Base-by-base conservation (phyloP, 2,888 invertebrate species). In the Harpalus rufipes region DNA sequence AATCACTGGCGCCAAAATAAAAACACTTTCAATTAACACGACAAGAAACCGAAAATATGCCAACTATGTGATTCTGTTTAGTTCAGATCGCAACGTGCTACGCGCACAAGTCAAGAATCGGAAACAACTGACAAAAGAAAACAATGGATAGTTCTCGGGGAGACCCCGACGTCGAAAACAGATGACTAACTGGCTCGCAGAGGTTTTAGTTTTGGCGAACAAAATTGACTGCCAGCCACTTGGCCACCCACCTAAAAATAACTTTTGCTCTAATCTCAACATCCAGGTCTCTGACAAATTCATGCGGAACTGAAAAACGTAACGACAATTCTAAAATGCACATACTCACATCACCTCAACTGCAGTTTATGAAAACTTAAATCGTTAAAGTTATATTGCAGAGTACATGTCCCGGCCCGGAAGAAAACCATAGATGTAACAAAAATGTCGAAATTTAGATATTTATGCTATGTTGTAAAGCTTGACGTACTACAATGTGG, bases 141-240 rank as follows among this genome's bases (percentile, higher is more conserved):
- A 82, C 82, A 82, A 72, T 72, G 59, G 63, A 18, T 63, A 39
- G 80, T 61, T 14, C 32, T 79, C 59, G 80, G 80, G 84, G 65
- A 84, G 84, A 84, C 84, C 84, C 84, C 84, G 65, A 84, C 78
- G 84, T 84, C 10, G 84, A 78, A 84, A 84, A 84, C 84, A 84
- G 78, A 84, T 84, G 84, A 84, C 84, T 84, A 84, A 84, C 84
- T 78, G 84, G 84, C 84, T 14, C 78, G 78, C 78, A 65, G 84
- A 63, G 65, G 84, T 78, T 84, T 84, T 51, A 51, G 44, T 51
- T 51, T 84, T 84, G 84, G 84, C 84, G 76, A 78, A 81, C 81
- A 81, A 41, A 81, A 81, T 81, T 81, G 81, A 83, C 61, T 83
- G 76, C 58, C 18, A 44, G 82, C 74, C 72, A 82, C 58, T 74